Base-by-base conservation (phyloP, 2,888 invertebrate species). In the Hemithea aestivaria region DNA sequence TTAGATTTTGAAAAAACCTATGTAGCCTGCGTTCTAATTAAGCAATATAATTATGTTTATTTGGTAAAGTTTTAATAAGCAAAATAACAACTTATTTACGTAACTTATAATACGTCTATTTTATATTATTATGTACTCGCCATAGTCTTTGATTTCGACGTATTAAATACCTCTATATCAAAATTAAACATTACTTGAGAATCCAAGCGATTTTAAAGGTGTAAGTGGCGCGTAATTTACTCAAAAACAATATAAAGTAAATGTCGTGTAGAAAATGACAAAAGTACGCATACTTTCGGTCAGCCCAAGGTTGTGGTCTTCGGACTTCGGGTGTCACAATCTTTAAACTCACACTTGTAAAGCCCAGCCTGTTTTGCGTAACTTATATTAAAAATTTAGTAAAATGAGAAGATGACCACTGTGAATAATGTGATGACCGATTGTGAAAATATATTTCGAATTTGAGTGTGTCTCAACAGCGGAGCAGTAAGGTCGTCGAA, bases 241-340 rank as follows among this genome's bases (percentile, higher is more conserved):
- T 5, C 16, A 16, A 35, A 35, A 30, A 32, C 37, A n/a, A 2
- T 16, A 16, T 5, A 4, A 16, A 16, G 16, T 16, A 30, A 36
- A 43, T 34, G 24, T 43, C 29, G 34, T 24, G 27, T 28, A 23
- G 32, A 31, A 32, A 39, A 39, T 11, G 27, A 36, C 20, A 38
- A 31, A 36, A 43, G 16, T 16, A 16, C 16, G 16, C 27, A 36
- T 23, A 40, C 41, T 29, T 40, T 40, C 29, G 40, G 37, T 29
- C 39, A 27, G 20, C 36, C 49, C 67, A 67, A 71, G 70, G 70
- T 57, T 58, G 53, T 55, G 53, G 50, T 58, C 57, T 58, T 56
- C 53, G 56, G 42, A 51, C 57, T 58, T 56, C 53, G 56, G 42
- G 52, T 73, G 67, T 65, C 71, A 66, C 67, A 73, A 73, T 66